Percentiles rank a stretch among this genome's conserved stretches.
phyloP scores from a whole-genome alignment of 2,113 vertebrate species.

The Hippocampus guttulatus region DNA sequence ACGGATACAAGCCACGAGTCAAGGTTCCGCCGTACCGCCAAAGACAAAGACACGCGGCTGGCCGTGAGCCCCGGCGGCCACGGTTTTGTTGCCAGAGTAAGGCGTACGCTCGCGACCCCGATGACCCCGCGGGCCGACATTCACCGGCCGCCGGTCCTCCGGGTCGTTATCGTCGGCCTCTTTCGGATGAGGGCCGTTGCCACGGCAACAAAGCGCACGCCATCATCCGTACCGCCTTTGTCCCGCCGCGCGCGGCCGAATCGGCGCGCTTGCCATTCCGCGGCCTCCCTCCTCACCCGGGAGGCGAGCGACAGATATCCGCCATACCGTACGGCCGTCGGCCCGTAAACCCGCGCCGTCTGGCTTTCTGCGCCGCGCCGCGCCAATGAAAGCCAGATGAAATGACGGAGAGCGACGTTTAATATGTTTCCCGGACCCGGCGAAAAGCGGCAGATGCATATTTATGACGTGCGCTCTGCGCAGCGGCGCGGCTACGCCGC shows the following conservation, averaged over 20 bases:
- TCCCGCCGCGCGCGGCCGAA: slow-evolving; percentile 57
- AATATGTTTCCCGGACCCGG: slow-evolving; percentile 51
- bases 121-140: background rate
- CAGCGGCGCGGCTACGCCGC: slow-evolving; percentile 25
- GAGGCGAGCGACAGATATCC: background rate
- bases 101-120: background rate
- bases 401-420: slow-evolving; percentile 59
- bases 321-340: slow-evolving; percentile 5
- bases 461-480: slow-evolving; percentile 50
- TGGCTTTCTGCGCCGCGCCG: slow-evolving; percentile 29
- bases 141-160: too few species aligned
- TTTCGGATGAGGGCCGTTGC: slow-evolving; percentile 67
- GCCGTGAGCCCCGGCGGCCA: background rate
- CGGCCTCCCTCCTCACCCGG: slow-evolving; percentile 42
- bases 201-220: slow-evolving; percentile 64
- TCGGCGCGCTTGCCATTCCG: slow-evolving; percentile 51
- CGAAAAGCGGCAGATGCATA: slow-evolving; percentile 47
- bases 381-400: slow-evolving; percentile 37
- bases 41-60: background rate
- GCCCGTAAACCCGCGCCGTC: slow-evolving; percentile 44
- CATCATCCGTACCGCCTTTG: slow-evolving; percentile 25
- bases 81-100: background rate
- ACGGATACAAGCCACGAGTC: background rate
- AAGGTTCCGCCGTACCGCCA: background rate
- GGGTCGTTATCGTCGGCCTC: slow-evolving; percentile 57